phyloP scores from a whole-genome alignment of 2,888 invertebrate species.

The Cancer borealis region DNA sequence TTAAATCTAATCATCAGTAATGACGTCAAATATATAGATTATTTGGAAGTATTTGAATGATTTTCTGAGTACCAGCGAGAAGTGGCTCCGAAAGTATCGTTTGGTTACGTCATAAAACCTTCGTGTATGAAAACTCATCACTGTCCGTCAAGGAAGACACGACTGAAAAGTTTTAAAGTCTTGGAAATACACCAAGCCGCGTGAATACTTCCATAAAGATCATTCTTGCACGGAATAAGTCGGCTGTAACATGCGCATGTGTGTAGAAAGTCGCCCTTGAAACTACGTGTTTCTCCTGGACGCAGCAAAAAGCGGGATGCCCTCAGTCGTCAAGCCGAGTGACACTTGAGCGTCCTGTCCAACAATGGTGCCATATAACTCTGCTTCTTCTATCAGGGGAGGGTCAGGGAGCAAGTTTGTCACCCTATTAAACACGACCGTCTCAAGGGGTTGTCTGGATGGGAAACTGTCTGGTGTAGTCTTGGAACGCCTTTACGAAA shows the following conservation, averaged over 20 bases:
- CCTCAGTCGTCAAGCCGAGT: background rate
- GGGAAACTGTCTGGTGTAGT: background rate
- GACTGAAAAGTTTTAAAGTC: background rate
- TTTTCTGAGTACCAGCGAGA: background rate
- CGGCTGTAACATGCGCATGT: conserved; percentile 14
- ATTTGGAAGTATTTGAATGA: background rate
- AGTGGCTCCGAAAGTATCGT: background rate
- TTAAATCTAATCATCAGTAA: background rate
- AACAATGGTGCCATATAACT: background rate
- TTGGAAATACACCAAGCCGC: background rate
- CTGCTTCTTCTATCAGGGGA: background rate
- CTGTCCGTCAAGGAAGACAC: background rate
- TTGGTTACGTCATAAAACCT: background rate
- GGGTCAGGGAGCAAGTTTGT: background rate
- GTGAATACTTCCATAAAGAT: conserved; percentile 2
- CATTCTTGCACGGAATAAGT: background rate
- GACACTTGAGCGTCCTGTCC: conserved; percentile 27
- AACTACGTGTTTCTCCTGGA: conserved; percentile 56
- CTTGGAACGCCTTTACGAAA: background rate
- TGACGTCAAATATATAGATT: background rate
- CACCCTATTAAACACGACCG: background rate
- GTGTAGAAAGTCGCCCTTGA: conserved; percentile 61
- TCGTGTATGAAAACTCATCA: background rate
- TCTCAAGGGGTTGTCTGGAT: background rate
- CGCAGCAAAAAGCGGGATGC: conserved; percentile 53